Evolutionary conservation across 2,797 vertebrate species (phyloP), one percentile per base, ranked within the genome.

Genomic region (Uromys caudimaculatus): DNA sequence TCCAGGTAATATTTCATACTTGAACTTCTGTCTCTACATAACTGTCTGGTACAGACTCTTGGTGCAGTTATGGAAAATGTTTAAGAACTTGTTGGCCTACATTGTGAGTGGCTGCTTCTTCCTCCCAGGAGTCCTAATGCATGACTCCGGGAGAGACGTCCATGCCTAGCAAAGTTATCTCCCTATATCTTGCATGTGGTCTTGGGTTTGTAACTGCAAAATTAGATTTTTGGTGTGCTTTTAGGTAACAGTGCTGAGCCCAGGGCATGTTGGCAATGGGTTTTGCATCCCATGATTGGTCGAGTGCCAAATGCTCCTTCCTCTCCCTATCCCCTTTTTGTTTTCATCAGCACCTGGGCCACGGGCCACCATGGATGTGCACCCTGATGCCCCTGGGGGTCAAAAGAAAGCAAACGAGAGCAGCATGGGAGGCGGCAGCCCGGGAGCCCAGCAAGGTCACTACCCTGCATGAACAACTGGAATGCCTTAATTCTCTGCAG

Each of bases 311-410:
- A 94, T 73, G 60, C 62, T 92, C 84, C 83, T 95, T 91, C 90
- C 9, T 75, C 32, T 6, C 8, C 64, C 67, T 50, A 62, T 3
- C 17, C 62, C 77, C 23, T 83, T 89, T 83, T 75, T 86, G 62
- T 95, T 96, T 87, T 47, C 93, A 92, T 85, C 83, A 95, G 97
- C 83, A 56, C 93, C 94, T 94, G 96, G 78, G 73, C 73, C 91
- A 88, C 81, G 1, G 90, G 88, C 89, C 90, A 89, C 67, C 85
- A 93, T 95, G 93, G 86, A 97, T 75, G 38, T 56, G 29, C 76
- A 91, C 38, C 76, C 38, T 6, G 12, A 93, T 92, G 81, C 41
- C 78, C 35, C 38, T 93, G 81, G 12, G 73, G 73, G 60, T 97
- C 93, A 96, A 79, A 83, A 96, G 91, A 89, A 56, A 2, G 0